Conservation (phyloP, 2,888 invertebrate genomes). For the Microplitis manilae region DNA sequence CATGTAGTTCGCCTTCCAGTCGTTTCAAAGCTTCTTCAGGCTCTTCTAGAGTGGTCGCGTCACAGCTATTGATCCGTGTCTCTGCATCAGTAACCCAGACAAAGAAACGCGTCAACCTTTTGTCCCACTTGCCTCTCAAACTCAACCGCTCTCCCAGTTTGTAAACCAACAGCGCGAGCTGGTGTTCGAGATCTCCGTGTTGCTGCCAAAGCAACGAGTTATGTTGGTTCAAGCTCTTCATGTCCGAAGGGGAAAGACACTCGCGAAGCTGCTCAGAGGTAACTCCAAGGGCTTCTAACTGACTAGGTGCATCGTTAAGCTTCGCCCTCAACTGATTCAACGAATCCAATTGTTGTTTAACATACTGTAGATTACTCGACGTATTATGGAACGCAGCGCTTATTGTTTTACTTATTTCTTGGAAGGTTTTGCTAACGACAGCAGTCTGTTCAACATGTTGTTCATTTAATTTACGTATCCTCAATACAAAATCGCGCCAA, state of each 20-base stretch:
- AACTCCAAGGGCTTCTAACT: conserved; percentile 81
- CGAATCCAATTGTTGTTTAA: conserved; percentile 78
- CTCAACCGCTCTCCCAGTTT: conserved; percentile 83
- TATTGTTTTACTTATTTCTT: conserved; percentile 78
- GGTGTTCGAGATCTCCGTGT: conserved; percentile 86
- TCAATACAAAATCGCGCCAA: conserved; percentile 83
- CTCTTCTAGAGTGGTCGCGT: conserved; percentile 73
- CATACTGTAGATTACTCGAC: conserved; percentile 76
- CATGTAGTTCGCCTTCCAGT: conserved; percentile 82
- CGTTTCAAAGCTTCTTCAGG: conserved; percentile 83
- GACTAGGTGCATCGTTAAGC: conserved; percentile 75
- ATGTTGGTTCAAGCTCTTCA: conserved; percentile 84
- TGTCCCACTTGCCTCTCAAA: conserved; percentile 81
- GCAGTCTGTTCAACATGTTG: conserved; percentile 78
- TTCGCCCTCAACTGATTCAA: conserved; percentile 77
- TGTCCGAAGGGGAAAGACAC: conserved; percentile 87
- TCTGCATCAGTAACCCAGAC: conserved; percentile 83
- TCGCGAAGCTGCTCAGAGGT: conserved; percentile 88
- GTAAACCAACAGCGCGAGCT: conserved; percentile 81
- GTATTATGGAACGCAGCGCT: conserved; percentile 74
- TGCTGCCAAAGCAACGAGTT: conserved; percentile 86
- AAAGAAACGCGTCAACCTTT: conserved; percentile 77
- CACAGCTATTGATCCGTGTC: conserved; percentile 69
- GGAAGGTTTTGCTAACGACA: conserved; percentile 77
- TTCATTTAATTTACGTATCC: conserved; percentile 78